Base-by-base conservation (phyloP, 2,888 invertebrate species). In the Dolichopus griseipennis region DNA sequence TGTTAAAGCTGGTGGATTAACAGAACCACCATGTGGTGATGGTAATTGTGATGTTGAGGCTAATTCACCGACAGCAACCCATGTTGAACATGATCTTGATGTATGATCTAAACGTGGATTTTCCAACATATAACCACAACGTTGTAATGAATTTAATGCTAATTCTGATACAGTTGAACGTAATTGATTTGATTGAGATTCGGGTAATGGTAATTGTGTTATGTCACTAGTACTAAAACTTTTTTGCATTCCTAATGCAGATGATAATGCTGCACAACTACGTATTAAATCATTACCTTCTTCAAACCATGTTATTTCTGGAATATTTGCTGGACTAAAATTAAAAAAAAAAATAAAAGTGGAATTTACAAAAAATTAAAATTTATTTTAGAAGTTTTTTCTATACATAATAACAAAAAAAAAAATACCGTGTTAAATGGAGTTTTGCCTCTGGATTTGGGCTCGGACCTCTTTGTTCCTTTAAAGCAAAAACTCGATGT, bases 171-270 rank as follows among this genome's bases (percentile, higher is more conserved):
- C 85, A 33, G 85, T 79, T 73, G 61, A 78, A 76, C 76, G 79
- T 74, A 77, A 73, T 71, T 74, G 75, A 70, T 72, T 76, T 34
- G 73, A 72, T 67, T 75, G 73, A 65, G 73, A 76, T 69, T 74
- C 75, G 9, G 86, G 85, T 34, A 83, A 84, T 0, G 85, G 84
- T 72, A 86, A 78, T 75, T 86, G 85, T 65, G 84, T 83, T 21
- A 93, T 90, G 76, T 93, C 93, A 37, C 88, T 89, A 0, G 92
- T 91, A 75, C 92, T 92, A 82, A 93, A 92, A 74, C 91, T 91
- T 75, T 92, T 88, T 65, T 91, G 90, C n/a, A 92, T 84, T 2
- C 93, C 92, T 0, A 92, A 82, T 66, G 89, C 91, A 0, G 90
- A 89, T 65, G 91, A 91, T 34, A 93, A 83, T 9, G 88, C 90